Evolutionary conservation across 1,140 invertebrate species (phyloP).

Genomic region (Coboldia fuscipes): DNA sequence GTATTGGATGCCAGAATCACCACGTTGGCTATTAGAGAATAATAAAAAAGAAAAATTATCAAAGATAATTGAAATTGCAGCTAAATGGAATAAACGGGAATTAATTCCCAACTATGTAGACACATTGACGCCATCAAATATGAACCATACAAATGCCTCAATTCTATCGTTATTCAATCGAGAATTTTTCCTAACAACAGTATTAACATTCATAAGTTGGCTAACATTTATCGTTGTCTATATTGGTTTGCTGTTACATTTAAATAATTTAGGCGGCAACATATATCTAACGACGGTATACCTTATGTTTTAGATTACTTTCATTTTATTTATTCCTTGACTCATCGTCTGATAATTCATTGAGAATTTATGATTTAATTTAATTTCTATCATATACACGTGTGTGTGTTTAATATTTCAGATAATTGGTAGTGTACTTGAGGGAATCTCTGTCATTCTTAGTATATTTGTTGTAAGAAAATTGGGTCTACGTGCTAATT

Average conservation of each 20-base stretch:
- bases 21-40: constrained; percentile 60
- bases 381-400: no score
- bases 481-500: constrained; percentile 35
- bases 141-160: no score
- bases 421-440: constrained; percentile 36
- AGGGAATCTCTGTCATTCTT: constrained; percentile 40
- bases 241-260: constrained; percentile 47
- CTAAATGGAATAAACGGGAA: constrained; percentile 36
- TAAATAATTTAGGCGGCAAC: constrained; percentile 38
- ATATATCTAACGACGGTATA: constrained; percentile 35
- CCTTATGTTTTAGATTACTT: no score
- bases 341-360: no score
- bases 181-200: constrained; percentile 33
- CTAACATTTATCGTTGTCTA: constrained; percentile 47
- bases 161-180: constrained; percentile 35
- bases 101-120: no score
- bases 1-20: constrained; percentile 62
- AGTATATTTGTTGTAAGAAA: constrained; percentile 45
- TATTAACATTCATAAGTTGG: constrained; percentile 41
- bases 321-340: no score
- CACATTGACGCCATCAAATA: constrained; percentile 4
- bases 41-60: constrained; percentile 45
- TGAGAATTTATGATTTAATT: no score
- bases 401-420: constrained; percentile 3
- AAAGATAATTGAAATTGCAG: constrained; percentile 40